Evolutionary conservation across 2,888 invertebrate species (phyloP), one percentile per base, ranked within the genome.

Genomic region (Xestoiulus laeticollis): DNA sequence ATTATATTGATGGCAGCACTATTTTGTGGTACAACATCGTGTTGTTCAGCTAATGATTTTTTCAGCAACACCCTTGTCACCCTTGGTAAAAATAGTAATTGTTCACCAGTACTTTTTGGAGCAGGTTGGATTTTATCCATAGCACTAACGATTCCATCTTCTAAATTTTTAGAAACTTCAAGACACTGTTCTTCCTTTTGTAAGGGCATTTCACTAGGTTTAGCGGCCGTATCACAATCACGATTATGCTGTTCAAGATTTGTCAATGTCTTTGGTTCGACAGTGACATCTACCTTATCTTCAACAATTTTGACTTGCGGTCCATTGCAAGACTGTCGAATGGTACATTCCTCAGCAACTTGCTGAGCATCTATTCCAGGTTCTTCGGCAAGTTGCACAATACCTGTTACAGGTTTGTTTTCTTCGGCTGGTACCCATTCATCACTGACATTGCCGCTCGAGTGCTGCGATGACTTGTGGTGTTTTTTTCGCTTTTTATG

Each of bases 401-500:
- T 6, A n/a, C n/a, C 59, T 59, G n/a, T n/a, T 19, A 6, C n/a
- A n/a, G 0, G n/a, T 59, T 59, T 59, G n/a, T 1, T 2, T n/a
- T 59, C 59, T 44, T 59, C 86, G 5, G 86, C 53, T 22, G 44
- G 33, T 5, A 43, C 59, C 33, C 86, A 30, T 59, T 86, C 44
- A 30, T 86, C 68, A 19, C 44, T 86, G 16, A 30, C 26, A 38
- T 19, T 83, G 19, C 30, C 38, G 3, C 8, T 8, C 1, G 8
- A 6, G 26, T 48, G 16, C 30, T 59, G 44, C 22, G 44, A 26
- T 3, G 14, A 53, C 32, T n/a, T 38, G 33, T 48, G 48, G 38
- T 53, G 85, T 16, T 53, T 84, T 53, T 85, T 86, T 26, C 26
- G 32, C 38, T 86, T 85, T 53, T 86, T 86, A 48, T 26, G 85